phyloP scores from a whole-genome alignment of 2,113 vertebrate species.

The Aptenodytes patagonicus region DNA sequence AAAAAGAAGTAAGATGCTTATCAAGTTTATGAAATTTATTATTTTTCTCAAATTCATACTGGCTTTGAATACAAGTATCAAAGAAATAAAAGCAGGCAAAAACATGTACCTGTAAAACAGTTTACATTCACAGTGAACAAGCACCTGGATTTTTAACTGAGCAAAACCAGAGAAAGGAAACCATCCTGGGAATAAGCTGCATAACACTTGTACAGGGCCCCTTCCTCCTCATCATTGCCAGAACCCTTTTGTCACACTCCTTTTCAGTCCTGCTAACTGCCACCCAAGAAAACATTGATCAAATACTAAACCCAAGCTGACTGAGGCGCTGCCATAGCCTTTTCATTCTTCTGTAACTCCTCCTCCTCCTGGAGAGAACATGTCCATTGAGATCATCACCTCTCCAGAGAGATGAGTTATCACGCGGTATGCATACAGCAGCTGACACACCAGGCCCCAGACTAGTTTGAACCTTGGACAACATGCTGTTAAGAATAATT shows the following conservation, averaged over 20 bases:
- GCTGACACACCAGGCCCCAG: not conserved
- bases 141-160: not conserved
- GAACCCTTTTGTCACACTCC: not conserved
- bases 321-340: not conserved
- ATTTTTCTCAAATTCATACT: not conserved
- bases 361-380: not conserved
- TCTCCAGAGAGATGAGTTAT: not conserved
- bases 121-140: not conserved
- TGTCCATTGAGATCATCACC: not conserved
- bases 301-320: not conserved
- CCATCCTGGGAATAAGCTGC: not conserved
- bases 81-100: not conserved
- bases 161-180: not conserved
- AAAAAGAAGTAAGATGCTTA: not conserved
- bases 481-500: fast-evolving
- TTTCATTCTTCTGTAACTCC: not conserved
- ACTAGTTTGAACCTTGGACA: not conserved
- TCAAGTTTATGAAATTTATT: not conserved
- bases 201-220: not conserved
- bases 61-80: not conserved
- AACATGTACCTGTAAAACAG: not conserved
- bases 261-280: not conserved
- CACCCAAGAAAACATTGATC: not conserved
- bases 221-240: not conserved
- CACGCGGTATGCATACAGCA: not conserved